These are phyloP conservation scores for Euplagia quadripunctaria DNA, from an alignment of 2,888 invertebrate genomes.

Conservation along the genomic window DNA sequence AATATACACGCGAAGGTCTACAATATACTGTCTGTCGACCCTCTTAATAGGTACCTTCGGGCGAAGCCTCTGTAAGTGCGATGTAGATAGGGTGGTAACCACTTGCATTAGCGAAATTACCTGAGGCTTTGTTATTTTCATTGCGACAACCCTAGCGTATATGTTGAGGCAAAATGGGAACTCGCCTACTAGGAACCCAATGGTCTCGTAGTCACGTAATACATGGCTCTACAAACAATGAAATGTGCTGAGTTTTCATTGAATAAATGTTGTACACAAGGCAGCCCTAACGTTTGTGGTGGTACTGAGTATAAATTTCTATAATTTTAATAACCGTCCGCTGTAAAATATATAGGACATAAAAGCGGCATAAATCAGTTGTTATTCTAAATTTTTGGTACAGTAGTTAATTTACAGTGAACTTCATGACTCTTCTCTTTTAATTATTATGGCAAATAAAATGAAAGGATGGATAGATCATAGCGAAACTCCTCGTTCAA, in stretches of 20 bases:
- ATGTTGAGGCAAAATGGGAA: slow-evolving; percentile 61
- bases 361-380: neutral
- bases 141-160: slow-evolving; percentile 75
- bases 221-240: slow-evolving; percentile 32
- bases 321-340: slow-evolving; percentile 16
- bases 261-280: slow-evolving; percentile 25
- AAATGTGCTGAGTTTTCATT: slow-evolving; percentile 30
- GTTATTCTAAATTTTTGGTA: neutral
- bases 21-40: slow-evolving; percentile 76
- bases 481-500: too few relatives aligned
- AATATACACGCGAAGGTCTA: slow-evolving; percentile 75
- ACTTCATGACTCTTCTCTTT: too few relatives aligned
- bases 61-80: slow-evolving; percentile 76
- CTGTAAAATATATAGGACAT: slow-evolving; percentile 2
- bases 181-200: slow-evolving; percentile 38
- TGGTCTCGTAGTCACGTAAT: slow-evolving; percentile 44
- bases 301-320: slow-evolving; percentile 14
- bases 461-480: neutral
- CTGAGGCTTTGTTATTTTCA: slow-evolving; percentile 86
- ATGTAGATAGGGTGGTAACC: slow-evolving; percentile 84
- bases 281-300: neutral
- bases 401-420: neutral
- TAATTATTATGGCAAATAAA: neutral
- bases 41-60: slow-evolving; percentile 82
- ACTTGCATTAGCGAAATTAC: slow-evolving; percentile 87